Conservation (phyloP, 1,140 invertebrate genomes). For the Hycleus cichorii region DNA sequence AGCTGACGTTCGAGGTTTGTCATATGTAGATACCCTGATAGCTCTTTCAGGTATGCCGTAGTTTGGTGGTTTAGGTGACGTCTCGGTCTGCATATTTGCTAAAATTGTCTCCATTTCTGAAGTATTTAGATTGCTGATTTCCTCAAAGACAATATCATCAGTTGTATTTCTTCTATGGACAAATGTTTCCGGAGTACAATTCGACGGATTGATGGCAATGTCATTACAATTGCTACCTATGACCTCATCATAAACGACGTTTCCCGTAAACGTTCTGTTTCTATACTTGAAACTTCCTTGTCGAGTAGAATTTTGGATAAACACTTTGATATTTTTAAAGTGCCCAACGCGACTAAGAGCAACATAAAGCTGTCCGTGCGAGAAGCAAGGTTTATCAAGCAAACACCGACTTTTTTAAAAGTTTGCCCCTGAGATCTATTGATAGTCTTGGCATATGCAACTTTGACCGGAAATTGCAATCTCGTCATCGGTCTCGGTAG, state of each 20-base stretch:
- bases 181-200: no score
- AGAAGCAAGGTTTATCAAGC: neutral
- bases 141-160: no score
- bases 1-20: no score
- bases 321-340: neutral
- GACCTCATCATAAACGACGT: neutral
- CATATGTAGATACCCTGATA: no score
- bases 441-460: neutral
- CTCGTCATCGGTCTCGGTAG: neutral
- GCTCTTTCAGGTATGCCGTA: no score
- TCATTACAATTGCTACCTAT: no score
- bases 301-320: neutral
- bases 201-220: no score
- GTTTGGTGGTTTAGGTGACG: no score
- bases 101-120: no score
- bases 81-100: no score
- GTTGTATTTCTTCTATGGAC: no score
- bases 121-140: no score
- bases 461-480: neutral
- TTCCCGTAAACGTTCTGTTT: neutral
- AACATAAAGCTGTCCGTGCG: neutral
- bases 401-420: neutral
- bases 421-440: neutral
- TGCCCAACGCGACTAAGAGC: neutral
- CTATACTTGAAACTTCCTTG: neutral